Conservation (phyloP, 2,888 invertebrate genomes). For the Thecocarcelia acutangulata region DNA sequence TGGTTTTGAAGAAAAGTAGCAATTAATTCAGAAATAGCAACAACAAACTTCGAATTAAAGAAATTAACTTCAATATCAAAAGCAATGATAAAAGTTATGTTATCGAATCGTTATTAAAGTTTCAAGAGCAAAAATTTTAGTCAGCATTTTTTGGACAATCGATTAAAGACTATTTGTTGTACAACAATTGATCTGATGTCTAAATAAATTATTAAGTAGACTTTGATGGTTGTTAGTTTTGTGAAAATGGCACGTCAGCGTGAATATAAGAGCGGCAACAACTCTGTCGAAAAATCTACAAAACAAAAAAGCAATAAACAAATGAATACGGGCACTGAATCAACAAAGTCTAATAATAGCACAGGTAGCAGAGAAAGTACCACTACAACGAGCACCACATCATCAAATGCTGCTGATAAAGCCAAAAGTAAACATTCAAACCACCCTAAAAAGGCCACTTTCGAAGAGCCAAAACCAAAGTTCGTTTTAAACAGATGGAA, state of each 20-base stretch:
- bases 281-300: conserved; percentile 24
- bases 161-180: too few relatives aligned
- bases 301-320: conserved; percentile 53
- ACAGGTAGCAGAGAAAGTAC: conserved; percentile 59
- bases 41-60: too few relatives aligned
- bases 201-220: too few relatives aligned
- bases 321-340: conserved; percentile 56
- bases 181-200: too few relatives aligned
- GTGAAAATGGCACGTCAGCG: conserved; percentile 62
- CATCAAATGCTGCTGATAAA: conserved; percentile 51
- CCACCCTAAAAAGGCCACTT: conserved; percentile 60
- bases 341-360: conserved; percentile 61
- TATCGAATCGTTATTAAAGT: too few relatives aligned
- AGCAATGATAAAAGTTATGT: too few relatives aligned
- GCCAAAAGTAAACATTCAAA: conserved; percentile 39
- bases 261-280: conserved; percentile 54
- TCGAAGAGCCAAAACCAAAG: conserved; percentile 71
- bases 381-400: conserved; percentile 61
- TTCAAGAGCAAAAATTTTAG: too few relatives aligned
- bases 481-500: conserved; percentile 83
- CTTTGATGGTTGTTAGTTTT: neutral
- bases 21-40: too few relatives aligned
- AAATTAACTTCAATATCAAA: too few relatives aligned
- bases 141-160: too few relatives aligned
- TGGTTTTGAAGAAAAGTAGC: too few relatives aligned